phyloP scores from a whole-genome alignment of 2,888 invertebrate genomes.

The Strigamia maritima region DNA sequence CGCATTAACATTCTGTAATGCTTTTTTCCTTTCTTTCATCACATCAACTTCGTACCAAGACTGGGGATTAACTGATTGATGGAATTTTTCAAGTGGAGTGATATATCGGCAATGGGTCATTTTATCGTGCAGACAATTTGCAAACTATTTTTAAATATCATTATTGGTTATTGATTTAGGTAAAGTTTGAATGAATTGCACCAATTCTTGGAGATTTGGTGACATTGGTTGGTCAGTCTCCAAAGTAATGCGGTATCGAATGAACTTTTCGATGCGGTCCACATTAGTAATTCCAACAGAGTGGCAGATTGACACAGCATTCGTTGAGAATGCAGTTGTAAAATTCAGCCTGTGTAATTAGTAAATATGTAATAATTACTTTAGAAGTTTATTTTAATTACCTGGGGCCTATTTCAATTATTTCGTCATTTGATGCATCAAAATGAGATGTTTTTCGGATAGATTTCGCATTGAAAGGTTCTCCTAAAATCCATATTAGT shows the following conservation, averaged over 20 bases:
- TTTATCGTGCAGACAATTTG: conserved; percentile 67
- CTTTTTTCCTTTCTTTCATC: conserved; percentile 69
- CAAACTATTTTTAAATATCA: conserved; percentile 44
- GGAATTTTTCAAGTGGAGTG: conserved; percentile 60
- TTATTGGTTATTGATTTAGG: not conserved
- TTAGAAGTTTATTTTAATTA: conserved; percentile 49
- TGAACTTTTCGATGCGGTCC: conserved; percentile 75
- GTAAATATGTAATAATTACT: conserved; percentile 17
- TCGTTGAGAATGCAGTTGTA: conserved; percentile 92
- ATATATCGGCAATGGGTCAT: conserved; percentile 91
- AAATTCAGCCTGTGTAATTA: conserved; percentile 72
- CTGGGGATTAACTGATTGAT: conserved; percentile 60
- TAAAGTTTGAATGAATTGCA: not conserved
- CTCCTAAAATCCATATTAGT: conserved; percentile 70
- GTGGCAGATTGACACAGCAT: conserved; percentile 89
- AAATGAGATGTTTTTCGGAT: conserved; percentile 44
- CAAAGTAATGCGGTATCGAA: conserved; percentile 63
- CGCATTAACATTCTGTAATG: conserved; percentile 74
- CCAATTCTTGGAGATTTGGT: conserved; percentile 45
- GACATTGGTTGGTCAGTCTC: conserved; percentile 42
- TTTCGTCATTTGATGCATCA: conserved; percentile 42
- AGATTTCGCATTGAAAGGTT: conserved; percentile 54
- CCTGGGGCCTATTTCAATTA: conserved; percentile 89
- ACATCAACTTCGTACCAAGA: conserved; percentile 81
- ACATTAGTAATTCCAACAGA: conserved; percentile 74